These are phyloP conservation scores for Tyria jacobaeae DNA, from an alignment of 2,888 invertebrate species.

Conservation along the genomic window DNA sequence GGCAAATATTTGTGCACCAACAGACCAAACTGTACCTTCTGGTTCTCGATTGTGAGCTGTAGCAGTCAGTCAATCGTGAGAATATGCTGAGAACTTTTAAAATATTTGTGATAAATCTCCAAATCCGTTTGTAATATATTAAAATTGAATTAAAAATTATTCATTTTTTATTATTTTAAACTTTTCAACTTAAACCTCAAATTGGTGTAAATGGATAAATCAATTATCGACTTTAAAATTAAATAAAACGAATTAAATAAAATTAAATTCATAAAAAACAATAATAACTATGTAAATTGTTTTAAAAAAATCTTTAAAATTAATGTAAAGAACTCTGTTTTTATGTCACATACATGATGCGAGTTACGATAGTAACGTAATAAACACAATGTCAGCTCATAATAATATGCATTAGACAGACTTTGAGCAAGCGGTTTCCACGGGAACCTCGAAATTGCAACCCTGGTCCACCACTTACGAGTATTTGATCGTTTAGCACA, in stretches of 20 bases:
- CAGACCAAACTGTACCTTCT: not conserved
- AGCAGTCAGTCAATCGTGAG: constrained; percentile 2
- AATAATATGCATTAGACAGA: constrained; percentile 51
- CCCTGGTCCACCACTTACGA: constrained; percentile 12
- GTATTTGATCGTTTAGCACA: constrained; percentile 37
- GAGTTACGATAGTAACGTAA: constrained; percentile 21
- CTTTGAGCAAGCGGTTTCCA: constrained; percentile 50
- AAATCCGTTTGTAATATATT: no score
- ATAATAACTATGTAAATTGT: no score
- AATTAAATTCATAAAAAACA: no score
- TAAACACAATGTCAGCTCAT: constrained; percentile 29
- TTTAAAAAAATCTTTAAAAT: no score
- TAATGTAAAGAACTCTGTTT: not conserved
- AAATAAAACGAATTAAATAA: no score
- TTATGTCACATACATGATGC: not conserved
- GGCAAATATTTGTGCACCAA: constrained; percentile 45
- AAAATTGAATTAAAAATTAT: no score
- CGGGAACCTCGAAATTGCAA: constrained; percentile 32
- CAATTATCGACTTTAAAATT: no score
- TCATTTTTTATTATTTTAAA: no score
- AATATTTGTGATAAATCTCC: no score
- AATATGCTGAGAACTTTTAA: no score
- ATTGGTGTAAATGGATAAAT: no score
- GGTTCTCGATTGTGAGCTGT: constrained; percentile 5
- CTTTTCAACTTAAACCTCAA: no score